Evolutionary conservation across 2,888 invertebrate species (phyloP).

Genomic region (Aproaerema taeniolella): DNA sequence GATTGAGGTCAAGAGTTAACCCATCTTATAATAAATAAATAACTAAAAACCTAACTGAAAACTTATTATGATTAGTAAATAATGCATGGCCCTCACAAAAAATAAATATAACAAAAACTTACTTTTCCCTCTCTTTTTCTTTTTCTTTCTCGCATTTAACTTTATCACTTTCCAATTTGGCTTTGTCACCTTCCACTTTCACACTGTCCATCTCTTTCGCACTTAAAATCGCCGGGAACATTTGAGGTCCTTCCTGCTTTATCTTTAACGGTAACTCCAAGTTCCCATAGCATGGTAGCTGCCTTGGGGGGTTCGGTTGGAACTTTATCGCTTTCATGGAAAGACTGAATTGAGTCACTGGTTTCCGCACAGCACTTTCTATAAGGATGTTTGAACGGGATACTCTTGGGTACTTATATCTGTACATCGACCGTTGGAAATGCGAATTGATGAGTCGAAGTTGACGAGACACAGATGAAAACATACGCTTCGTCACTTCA

Average conservation of each 20-base stretch:
- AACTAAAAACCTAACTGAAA: too few relatives aligned
- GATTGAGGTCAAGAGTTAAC: too few relatives aligned
- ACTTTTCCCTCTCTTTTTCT: conserved; percentile 28
- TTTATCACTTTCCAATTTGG: conserved; percentile 42
- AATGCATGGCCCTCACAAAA: too few relatives aligned
- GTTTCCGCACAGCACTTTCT: conserved; percentile 46
- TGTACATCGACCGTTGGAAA: conserved; percentile 55
- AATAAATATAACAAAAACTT: conserved; percentile 17
- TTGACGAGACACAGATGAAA: conserved; percentile 63
- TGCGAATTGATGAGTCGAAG: conserved; percentile 61
- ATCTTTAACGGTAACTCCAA: conserved; percentile 63
- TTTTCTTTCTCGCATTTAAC: conserved; percentile 41
- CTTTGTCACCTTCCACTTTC: conserved; percentile 34
- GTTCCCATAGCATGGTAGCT: conserved; percentile 68
- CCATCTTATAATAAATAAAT: too few relatives aligned
- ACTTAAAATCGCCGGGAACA: conserved; percentile 45
- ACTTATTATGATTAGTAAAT: too few relatives aligned
- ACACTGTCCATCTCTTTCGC: conserved; percentile 36
- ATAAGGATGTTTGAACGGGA: conserved; percentile 61
- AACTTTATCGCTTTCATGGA: conserved; percentile 59
- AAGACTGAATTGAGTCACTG: conserved; percentile 51
- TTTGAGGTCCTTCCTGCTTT: conserved; percentile 47
- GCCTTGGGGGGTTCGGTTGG: conserved; percentile 46
- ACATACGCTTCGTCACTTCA: conserved; percentile 54
- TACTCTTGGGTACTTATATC: conserved; percentile 66